Evolutionary conservation across 2,797 vertebrate genomes (phyloP).

Genomic region (Parotocinclus haroldoi): DNA sequence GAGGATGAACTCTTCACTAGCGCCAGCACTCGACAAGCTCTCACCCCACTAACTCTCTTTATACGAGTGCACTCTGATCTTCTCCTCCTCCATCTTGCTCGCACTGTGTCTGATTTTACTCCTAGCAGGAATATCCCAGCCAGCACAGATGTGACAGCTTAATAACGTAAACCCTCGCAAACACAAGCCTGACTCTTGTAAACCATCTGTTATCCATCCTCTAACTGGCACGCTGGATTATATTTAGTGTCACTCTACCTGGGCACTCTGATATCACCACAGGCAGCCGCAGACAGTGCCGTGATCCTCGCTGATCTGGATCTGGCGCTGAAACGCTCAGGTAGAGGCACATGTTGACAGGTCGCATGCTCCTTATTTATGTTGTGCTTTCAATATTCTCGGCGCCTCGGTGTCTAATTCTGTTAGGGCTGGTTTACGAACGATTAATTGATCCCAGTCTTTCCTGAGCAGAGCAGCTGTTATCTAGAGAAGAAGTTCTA

Average conservation of each 20-base stretch:
- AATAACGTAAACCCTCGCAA: constrained; percentile 62
- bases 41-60: constrained; percentile 2
- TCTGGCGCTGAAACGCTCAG: constrained; percentile 36
- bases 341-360: constrained; percentile 19
- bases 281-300: constrained; percentile 41
- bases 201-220: constrained; percentile 63
- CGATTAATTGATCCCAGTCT: no score
- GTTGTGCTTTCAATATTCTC: constrained; percentile 9
- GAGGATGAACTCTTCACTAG: constrained; percentile 26
- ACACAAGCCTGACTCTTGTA: constrained; percentile 55
- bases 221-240: constrained; percentile 51
- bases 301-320: constrained; percentile 43
- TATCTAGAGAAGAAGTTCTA: no score
- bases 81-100: constrained; percentile 40
- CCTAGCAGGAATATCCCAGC: constrained; percentile 49
- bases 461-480: no score
- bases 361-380: constrained; percentile 8
- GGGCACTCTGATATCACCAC: constrained; percentile 44
- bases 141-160: constrained; percentile 65
- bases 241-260: constrained; percentile 56
- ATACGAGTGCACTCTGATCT: constrained; percentile 10
- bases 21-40: background rate
- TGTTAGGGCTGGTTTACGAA: constrained; percentile 3
- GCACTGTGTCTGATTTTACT: constrained; percentile 57
- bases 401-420: background rate